Evolutionary conservation across 2,888 invertebrate genomes (phyloP), one percentile per base, ranked within the genome.

Genomic region (Himalopsyche tibetana): DNA sequence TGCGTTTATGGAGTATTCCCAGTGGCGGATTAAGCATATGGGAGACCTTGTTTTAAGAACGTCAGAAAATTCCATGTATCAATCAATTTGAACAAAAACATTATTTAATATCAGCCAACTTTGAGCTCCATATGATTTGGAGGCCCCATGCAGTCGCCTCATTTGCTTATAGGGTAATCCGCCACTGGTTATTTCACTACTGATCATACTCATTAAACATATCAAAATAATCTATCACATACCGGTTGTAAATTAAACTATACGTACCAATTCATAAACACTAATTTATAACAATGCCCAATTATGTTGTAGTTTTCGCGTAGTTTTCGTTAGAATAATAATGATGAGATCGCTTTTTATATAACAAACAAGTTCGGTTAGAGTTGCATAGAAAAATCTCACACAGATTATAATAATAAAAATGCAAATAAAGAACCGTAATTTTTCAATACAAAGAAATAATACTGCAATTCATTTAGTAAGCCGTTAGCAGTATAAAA

Each of bases 221-320:
- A 9, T 45, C 0, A 45, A 9, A 45, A 45, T 45, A 45, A 11
- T 45, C 11, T 9, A n/a, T 56, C 56, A 11, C 5, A 17, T n/a
- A 56, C 3, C n/a, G 56, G 17, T 63, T 63, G 63, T 63, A 19
- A 63, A 63, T 63, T 2, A 11, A 28, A 19, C 28, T 63, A 63
- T 19, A 19, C 11, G 63, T 63, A 19, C 6, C 28, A 63, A 63
- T 63, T 63, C 63, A 28, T 63, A 63, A 63, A 63, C 19, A 63
- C 63, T 63, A 63, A 63, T 63, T 63, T 63, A 19, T 19, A 63
- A 63, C 63, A 63, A 63, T 63, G 63, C 63, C 63, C 63, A 63
- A 63, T 63, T 63, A 63, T 63, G 63, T 8, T 63, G 63, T 63
- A 63, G 63, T 63, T 63, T 63, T 63, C 63, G 63, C 63, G 28